Conservation (phyloP, 2,797 vertebrate species). For the Sebastes melanostomus region DNA sequence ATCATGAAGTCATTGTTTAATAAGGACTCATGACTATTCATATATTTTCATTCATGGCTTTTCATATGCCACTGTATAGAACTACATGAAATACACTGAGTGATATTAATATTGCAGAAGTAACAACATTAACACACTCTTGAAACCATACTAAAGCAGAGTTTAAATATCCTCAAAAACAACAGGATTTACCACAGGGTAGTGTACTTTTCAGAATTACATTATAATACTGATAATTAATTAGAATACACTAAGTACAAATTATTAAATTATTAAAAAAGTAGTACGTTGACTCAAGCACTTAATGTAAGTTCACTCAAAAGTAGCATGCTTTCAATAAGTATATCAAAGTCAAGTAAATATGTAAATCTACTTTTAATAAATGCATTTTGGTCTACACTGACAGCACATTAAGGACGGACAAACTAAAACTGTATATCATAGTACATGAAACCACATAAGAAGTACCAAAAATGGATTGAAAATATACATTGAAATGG, state of each 20-base stretch:
- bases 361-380: not conserved
- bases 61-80: no score
- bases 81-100: not conserved
- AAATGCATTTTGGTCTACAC: not conserved
- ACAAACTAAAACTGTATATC: not conserved
- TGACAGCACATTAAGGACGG: not conserved
- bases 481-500: not conserved
- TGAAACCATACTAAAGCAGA: not conserved
- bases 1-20: not conserved
- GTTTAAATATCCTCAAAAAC: not conserved
- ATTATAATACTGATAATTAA: not conserved
- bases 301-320: not conserved
- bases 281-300: not conserved
- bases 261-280: not conserved
- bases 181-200: not conserved
- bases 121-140: not conserved
- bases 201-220: not conserved
- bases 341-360: not conserved
- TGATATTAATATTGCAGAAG: not conserved
- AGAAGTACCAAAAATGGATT: not conserved
- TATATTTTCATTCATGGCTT: not conserved
- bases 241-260: not conserved
- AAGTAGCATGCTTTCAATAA: not conserved
- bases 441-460: not conserved
- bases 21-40: not conserved